Evolutionary conservation across 1,140 invertebrate genomes (phyloP).

Genomic region (Kradibia gibbosae): DNA sequence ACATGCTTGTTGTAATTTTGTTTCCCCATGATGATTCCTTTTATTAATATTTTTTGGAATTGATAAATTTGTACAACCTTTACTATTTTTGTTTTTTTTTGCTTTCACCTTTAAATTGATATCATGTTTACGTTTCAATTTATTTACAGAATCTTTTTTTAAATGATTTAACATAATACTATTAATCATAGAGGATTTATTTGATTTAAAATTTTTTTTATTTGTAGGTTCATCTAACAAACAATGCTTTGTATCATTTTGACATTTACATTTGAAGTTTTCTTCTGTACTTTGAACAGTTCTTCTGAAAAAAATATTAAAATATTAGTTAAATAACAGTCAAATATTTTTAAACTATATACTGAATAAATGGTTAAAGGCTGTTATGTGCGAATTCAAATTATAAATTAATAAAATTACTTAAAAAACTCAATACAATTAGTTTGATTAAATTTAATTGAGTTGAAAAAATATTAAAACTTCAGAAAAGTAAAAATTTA

Average conservation of each 20-base stretch:
- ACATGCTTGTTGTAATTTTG: slow-evolving; percentile 74
- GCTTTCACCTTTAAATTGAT: not conserved
- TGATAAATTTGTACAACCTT: not conserved
- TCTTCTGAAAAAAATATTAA: slow-evolving; percentile 3
- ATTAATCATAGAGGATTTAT: slow-evolving; percentile 1
- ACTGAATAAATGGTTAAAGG: too few relatives aligned
- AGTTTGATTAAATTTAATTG: too few relatives aligned
- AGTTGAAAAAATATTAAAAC: too few relatives aligned
- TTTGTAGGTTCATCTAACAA: not conserved
- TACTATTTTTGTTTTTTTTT: slow-evolving; percentile 24
- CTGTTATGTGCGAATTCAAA: not conserved
- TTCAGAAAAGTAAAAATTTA: too few relatives aligned
- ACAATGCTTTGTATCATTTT: not conserved
- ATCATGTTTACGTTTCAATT: slow-evolving; percentile 33
- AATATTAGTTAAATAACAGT: not conserved
- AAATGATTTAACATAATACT: not conserved
- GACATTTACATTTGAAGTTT: not conserved
- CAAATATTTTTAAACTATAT: not conserved
- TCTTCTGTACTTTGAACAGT: not conserved
- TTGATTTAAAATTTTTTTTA: not conserved
- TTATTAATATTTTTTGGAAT: slow-evolving; percentile 63
- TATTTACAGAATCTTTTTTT: not conserved
- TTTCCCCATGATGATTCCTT: slow-evolving; percentile 76
- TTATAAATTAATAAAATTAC: not conserved
- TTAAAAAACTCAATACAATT: too few relatives aligned